Evolutionary conservation across 2,888 invertebrate species (phyloP), one percentile per base, ranked within the genome.

Genomic region (Patella caerulea): DNA sequence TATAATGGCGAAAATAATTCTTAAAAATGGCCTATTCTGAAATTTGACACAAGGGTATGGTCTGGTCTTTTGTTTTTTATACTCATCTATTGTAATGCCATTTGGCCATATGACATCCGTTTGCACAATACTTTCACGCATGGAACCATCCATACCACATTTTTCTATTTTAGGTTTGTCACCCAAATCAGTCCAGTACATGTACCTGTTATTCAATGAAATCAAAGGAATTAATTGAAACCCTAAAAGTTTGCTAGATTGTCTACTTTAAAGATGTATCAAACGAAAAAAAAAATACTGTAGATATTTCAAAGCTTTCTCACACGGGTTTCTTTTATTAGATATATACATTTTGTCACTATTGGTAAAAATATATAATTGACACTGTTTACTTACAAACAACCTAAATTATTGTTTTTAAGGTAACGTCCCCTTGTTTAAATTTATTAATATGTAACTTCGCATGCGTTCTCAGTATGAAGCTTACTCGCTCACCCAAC

Each of bases 181-280:
- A 54, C 98, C 98, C 98, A 98, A 99, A 92, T 99, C 98, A 0
- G 97, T 97, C 98, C 98, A 99, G 93, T 96, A 99, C 96, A 99
- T 97, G 96, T 98, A 97, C 1, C 96, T 96, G 87, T 54, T 91
- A 3, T 19, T 15, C n/a, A 2, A 24, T 4, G 15, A 24, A 24
- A 17, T 34, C 34, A 34, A 34, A 17, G n/a, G 19, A 71, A 71
- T n/a, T n/a, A n/a, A 29, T 2, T 2, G 2, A 29, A 29, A 29
- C 29, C 29, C 29, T n/a, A n/a, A 59, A 3, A 19, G 2, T 2
- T 59, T 19, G 19, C 3, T n/a, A 59, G 17, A 59, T 59, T 19
- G 4, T 5, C 3, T 3, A n/a, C 34, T 3, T 19, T 17, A 19
- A 59, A 19, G 3, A 3, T 59, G 17, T 19, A 59, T n/a, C 65